Evolutionary conservation across 2,888 invertebrate species (phyloP).

Genomic region (Clistopyga incitator): DNA sequence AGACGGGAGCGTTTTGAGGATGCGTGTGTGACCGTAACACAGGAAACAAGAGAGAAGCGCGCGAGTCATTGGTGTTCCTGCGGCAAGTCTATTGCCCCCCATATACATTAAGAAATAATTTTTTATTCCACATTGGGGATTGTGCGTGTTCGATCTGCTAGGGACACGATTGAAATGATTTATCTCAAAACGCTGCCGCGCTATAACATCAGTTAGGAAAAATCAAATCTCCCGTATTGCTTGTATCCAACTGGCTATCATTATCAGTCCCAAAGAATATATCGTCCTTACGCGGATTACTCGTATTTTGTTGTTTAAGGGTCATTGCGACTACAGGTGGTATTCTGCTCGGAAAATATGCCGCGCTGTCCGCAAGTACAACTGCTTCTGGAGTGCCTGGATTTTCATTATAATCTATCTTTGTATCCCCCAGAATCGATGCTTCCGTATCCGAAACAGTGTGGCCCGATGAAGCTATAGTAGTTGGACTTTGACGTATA

Average conservation of each 20-base stretch:
- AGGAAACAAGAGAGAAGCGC: no score
- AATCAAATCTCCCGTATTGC: not conserved
- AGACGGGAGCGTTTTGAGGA: no score
- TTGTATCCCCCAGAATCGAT: not conserved
- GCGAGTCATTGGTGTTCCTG: no score
- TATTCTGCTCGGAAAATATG: constrained; percentile 66
- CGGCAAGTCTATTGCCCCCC: no score
- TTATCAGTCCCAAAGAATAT: not conserved
- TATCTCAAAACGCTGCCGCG: constrained; percentile 8
- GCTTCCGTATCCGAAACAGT: not conserved
- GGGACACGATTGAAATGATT: constrained; percentile 66
- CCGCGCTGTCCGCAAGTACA: constrained; percentile 42
- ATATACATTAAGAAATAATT: no score
- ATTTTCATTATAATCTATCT: not conserved
- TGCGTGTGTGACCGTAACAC: no score
- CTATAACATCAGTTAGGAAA: constrained; percentile 3
- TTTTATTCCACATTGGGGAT: no score
- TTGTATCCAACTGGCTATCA: not conserved
- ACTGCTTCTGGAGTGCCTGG: not conserved
- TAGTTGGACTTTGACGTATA: not conserved
- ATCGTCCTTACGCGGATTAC: not conserved
- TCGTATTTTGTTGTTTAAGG: not conserved
- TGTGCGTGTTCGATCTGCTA: no score
- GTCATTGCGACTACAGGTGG: constrained; percentile 62
- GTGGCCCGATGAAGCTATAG: not conserved